phyloP scores from a whole-genome alignment of 1,140 invertebrate species.

The Drosophila navojoa region DNA sequence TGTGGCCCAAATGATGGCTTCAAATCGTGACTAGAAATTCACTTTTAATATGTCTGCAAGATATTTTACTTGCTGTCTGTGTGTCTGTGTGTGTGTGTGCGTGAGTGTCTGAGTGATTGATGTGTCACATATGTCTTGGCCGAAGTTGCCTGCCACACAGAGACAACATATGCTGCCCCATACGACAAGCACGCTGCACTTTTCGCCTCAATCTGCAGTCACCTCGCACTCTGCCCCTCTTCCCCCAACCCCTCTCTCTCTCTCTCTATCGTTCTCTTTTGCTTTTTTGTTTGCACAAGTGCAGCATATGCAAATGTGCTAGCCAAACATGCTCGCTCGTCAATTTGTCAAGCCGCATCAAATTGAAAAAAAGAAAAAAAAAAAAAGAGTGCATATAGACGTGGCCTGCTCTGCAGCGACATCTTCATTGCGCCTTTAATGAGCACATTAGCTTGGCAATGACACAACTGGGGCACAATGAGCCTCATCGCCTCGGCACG shows the following conservation, averaged over 20 bases:
- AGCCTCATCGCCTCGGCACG: slow-evolving; percentile 2
- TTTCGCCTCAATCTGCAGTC: slow-evolving; percentile 18
- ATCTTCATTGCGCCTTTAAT: neutral
- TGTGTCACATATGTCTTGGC: slow-evolving; percentile 36
- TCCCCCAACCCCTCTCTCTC: no score
- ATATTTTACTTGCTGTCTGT: no score
- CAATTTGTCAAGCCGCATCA: slow-evolving; percentile 36
- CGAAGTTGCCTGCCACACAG: slow-evolving; percentile 14
- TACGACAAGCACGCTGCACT: slow-evolving; percentile 62
- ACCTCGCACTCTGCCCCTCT: no score
- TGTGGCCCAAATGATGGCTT: no score
- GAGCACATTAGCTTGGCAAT: slow-evolving; percentile 6
- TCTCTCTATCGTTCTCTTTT: neutral
- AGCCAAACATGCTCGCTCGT: slow-evolving; percentile 25
- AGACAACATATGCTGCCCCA: slow-evolving; percentile 45
- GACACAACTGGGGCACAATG: slow-evolving; percentile 22
- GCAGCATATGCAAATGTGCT: slow-evolving; percentile 43
- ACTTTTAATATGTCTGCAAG: no score
- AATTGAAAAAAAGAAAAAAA: slow-evolving; percentile 6
- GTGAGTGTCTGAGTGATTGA: slow-evolving; percentile 48
- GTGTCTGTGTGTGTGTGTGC: no score
- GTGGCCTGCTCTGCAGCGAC: slow-evolving; percentile 1
- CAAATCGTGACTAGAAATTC: no score
- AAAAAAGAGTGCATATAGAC: no score
- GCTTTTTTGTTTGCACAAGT: slow-evolving; percentile 25